A percentile compares a stretch with the other conserved stretches of the same genome.
phyloP scores from a whole-genome alignment of 2,797 vertebrate species.

The Diplodus puntazzo region DNA sequence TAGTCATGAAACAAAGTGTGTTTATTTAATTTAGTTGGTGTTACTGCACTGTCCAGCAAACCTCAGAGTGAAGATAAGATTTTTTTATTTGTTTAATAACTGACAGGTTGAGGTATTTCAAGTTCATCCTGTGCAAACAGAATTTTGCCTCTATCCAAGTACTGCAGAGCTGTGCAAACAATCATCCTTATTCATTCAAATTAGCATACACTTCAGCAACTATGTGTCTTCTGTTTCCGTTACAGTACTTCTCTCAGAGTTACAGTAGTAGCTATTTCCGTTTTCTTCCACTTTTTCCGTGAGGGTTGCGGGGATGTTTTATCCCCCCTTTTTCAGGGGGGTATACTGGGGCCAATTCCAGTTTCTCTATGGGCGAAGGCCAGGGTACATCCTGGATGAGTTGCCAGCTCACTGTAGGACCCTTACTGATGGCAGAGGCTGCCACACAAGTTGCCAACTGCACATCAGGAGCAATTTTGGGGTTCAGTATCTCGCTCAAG shows the following conservation, averaged over 20 bases:
- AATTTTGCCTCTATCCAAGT: neutral
- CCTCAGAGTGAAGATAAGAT: neutral
- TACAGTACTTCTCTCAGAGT: neutral
- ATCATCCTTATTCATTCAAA: neutral
- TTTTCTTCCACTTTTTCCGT: too few relatives aligned
- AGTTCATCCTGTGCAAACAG: constrained; percentile 18
- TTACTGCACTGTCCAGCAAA: neutral
- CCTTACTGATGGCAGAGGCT: too few relatives aligned
- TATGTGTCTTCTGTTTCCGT: neutral
- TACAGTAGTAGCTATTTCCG: too few relatives aligned
- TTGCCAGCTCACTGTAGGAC: too few relatives aligned
- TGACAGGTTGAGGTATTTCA: constrained; percentile 13
- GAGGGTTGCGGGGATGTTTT: too few relatives aligned
- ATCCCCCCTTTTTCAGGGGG: too few relatives aligned
- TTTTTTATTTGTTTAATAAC: constrained; percentile 1
- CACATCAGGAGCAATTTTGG: too few relatives aligned
- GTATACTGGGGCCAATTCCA: too few relatives aligned
- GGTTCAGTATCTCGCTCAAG: too few relatives aligned
- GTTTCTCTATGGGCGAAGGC: too few relatives aligned
- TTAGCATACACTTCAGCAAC: neutral
- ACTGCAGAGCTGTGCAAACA: constrained; percentile 1
- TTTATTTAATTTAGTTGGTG: neutral
- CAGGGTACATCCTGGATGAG: too few relatives aligned
- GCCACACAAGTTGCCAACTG: too few relatives aligned
- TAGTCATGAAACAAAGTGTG: neutral